These are phyloP conservation scores for Ophraella communa DNA, from an alignment of 2,888 invertebrate species.

Conservation along the genomic window DNA sequence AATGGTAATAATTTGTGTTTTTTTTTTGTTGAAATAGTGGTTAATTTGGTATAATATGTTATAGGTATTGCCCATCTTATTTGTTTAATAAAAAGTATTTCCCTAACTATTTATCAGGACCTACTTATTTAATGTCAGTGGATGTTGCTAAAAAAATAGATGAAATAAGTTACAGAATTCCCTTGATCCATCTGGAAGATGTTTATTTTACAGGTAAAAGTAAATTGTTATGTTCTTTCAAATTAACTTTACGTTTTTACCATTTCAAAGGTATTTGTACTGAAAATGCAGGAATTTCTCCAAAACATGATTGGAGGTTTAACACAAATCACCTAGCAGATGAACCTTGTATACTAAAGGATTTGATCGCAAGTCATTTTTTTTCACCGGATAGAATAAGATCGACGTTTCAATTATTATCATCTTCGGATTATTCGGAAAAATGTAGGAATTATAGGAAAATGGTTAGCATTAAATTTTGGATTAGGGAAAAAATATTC, in stretches of 20 bases:
- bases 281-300: slow-evolving; percentile 34
- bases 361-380: slow-evolving; percentile 41
- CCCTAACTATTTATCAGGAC: slow-evolving; percentile 83
- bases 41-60: slow-evolving; percentile 6
- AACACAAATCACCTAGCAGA: slow-evolving; percentile 31
- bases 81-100: slow-evolving; percentile 76
- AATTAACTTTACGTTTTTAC: background rate
- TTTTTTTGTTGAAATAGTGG: slow-evolving; percentile 46
- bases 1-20: too few species aligned
- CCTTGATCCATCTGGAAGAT: slow-evolving; percentile 79
- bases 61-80: slow-evolving; percentile 79
- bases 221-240: background rate
- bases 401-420: slow-evolving; percentile 22
- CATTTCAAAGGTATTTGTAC: slow-evolving; percentile 43
- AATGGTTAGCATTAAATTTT: slow-evolving; percentile 6
- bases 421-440: background rate
- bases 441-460: slow-evolving; percentile 7
- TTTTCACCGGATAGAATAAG: slow-evolving; percentile 35
- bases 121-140: slow-evolving; percentile 77
- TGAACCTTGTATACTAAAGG: slow-evolving; percentile 38
- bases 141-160: slow-evolving; percentile 72
- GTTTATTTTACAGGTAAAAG: slow-evolving; percentile 78
- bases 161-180: slow-evolving; percentile 69
- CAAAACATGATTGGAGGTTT: slow-evolving; percentile 35
- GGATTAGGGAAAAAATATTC: slow-evolving; percentile 11